A percentile compares a stretch with the other conserved stretches of the same genome.
These are phyloP conservation scores for Neosilurus hyrtlii DNA, from an alignment of 2,797 vertebrate genomes.

Conservation along the genomic window DNA sequence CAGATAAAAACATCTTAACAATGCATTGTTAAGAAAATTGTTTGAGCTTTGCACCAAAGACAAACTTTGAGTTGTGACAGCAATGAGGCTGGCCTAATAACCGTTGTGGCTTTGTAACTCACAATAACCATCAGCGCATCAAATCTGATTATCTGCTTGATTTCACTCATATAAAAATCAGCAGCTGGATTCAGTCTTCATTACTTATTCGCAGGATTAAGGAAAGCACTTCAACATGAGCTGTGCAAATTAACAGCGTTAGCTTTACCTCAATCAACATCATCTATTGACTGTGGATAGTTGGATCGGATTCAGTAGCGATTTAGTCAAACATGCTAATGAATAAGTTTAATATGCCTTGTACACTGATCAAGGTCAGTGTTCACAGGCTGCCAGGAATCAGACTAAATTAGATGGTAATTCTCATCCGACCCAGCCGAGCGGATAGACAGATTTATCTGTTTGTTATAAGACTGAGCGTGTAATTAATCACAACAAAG, in stretches of 20 bases:
- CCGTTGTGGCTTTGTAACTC: background rate
- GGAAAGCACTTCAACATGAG: constrained; percentile 18
- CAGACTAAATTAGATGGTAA: constrained; percentile 45
- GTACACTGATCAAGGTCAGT: constrained; percentile 38
- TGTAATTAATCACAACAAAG: constrained; percentile 50
- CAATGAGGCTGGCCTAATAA: background rate
- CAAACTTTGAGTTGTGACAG: background rate
- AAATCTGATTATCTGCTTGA: constrained; percentile 26
- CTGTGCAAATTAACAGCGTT: constrained; percentile 24
- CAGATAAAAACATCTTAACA: background rate
- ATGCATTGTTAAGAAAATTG: background rate
- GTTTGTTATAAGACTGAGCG: constrained; percentile 45
- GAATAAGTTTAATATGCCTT: constrained; percentile 30
- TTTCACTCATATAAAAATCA: constrained; percentile 29
- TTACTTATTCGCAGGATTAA: constrained; percentile 21
- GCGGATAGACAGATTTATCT: constrained; percentile 46
- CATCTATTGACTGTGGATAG: constrained; percentile 15
- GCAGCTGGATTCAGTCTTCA: background rate
- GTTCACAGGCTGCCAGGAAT: constrained; percentile 23
- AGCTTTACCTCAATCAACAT: constrained; percentile 14
- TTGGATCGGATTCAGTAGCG: background rate
- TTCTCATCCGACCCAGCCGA: constrained; percentile 44
- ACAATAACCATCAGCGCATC: constrained; percentile 7
- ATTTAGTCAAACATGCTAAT: constrained; percentile 35
- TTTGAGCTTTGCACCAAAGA: background rate